Conservation (phyloP, 1,140 invertebrate genomes). For the Drosophila nigrodunni region DNA sequence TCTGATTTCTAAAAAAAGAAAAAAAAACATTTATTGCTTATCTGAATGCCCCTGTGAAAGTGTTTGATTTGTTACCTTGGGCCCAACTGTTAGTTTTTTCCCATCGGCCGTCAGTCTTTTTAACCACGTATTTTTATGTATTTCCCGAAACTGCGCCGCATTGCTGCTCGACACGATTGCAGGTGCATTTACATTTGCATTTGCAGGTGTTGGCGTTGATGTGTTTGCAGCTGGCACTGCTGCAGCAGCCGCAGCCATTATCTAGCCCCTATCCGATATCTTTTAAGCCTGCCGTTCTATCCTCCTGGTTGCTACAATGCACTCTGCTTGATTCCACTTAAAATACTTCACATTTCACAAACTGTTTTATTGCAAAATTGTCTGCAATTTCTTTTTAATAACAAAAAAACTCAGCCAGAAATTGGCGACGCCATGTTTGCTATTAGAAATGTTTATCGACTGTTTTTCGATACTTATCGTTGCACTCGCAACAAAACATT, state of each 20-base stretch:
- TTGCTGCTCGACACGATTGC: conserved; percentile 39
- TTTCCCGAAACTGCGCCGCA: conserved; percentile 87
- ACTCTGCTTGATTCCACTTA: conserved; percentile 30
- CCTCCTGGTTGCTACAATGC: conserved; percentile 40
- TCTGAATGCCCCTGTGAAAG: background rate
- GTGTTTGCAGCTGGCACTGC: conserved; percentile 44
- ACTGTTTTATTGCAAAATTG: conserved; percentile 38
- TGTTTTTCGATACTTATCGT: conserved; percentile 38
- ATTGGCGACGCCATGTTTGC: conserved; percentile 71
- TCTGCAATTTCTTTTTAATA: conserved; percentile 46
- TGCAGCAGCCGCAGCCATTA: conserved; percentile 63
- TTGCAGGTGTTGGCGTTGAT: conserved; percentile 48
- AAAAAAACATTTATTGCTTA: background rate
- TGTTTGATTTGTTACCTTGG: conserved; percentile 61
- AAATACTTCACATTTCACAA: conserved; percentile 63
- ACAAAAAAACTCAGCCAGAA: conserved; percentile 54
- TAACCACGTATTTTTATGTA: conserved; percentile 91
- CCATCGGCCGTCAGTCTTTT: conserved; percentile 87
- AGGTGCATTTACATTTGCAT: conserved; percentile 44
- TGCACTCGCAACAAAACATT: background rate
- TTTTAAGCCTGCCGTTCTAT: conserved; percentile 10
- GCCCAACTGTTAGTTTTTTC: conserved; percentile 85
- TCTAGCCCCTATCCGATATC: conserved; percentile 30
- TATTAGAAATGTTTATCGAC: conserved; percentile 43
- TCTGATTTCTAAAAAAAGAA: conserved; percentile 85